These are phyloP conservation scores for Dermochelys coriacea DNA, from an alignment of 2,797 vertebrate genomes.

Conservation along the genomic window DNA sequence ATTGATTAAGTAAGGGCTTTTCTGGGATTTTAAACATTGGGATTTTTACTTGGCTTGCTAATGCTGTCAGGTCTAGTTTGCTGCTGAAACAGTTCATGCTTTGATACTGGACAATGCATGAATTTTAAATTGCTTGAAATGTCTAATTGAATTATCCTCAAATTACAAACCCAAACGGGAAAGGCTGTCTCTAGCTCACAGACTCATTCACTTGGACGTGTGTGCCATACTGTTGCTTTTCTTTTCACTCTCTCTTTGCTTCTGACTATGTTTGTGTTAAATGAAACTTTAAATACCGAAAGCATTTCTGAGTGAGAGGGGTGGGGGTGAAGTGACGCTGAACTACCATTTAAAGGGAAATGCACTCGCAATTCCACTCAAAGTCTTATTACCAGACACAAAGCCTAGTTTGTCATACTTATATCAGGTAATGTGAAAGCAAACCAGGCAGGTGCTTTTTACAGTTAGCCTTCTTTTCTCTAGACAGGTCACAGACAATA, in stretches of 20 bases:
- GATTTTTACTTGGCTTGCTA: slow-evolving; percentile 76
- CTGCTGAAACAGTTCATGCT: slow-evolving; percentile 81
- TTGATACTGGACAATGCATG: slow-evolving; percentile 87
- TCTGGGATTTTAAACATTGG: slow-evolving; percentile 74
- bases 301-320: slow-evolving; percentile 35
- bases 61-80: slow-evolving; percentile 89
- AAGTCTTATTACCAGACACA: background rate
- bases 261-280: slow-evolving; percentile 28
- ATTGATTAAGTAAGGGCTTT: slow-evolving; percentile 67
- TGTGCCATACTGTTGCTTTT: slow-evolving; percentile 26
- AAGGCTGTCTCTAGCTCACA: slow-evolving; percentile 71
- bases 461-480: slow-evolving; percentile 57
- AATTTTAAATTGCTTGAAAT: slow-evolving; percentile 90
- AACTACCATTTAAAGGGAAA: slow-evolving; percentile 38
- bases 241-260: slow-evolving; percentile 51
- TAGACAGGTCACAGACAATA: slow-evolving; percentile 8
- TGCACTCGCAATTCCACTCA: background rate
- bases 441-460: slow-evolving; percentile 62
- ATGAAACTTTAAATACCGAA: slow-evolving; percentile 53
- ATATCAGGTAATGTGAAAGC: slow-evolving; percentile 26
- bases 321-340: background rate
- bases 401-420: slow-evolving; percentile 55
- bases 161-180: slow-evolving; percentile 82
- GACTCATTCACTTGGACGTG: slow-evolving; percentile 68
- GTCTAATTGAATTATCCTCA: slow-evolving; percentile 89